Evolutionary conservation across 2,113 vertebrate genomes (phyloP), one percentile per base, ranked within the genome.

Genomic region (Pteruthius melanotis): DNA sequence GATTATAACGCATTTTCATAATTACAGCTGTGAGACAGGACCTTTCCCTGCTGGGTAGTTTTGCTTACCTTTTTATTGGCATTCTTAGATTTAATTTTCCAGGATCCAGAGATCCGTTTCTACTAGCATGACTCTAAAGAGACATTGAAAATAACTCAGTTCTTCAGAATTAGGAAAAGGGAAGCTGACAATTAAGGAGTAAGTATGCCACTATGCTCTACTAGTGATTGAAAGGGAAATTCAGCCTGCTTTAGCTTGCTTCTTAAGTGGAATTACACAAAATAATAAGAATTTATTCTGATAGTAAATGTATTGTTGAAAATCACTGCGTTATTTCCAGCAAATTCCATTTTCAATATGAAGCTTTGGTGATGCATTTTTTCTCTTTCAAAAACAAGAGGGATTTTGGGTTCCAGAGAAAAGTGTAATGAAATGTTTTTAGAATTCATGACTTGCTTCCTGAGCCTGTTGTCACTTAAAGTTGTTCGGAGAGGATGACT

Each of bases 71-170:
- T 93, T 96, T 96, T 95, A 95, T 93, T 93, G 87, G 56, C 59
- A 64, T 94, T 94, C 74, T 75, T 85, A 89, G 92, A 94, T 95
- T 91, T 94, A 83, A 97, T 97, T 95, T 96, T 94, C 77, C 45
- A 69, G 66, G 80, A 92, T 89, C 75, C 70, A 94, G 89, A 94
- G 87, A 93, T 94, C 52, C 0, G 45, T 95, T 97, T 87, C 81
- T 94, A 60, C 76, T 90, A 94, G 85, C 15, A 5, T 90, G 79
- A 80, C 92, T 90, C 91, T 87, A 20, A 96, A 94, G 72, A 78
- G 72, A 93, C 82, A 90, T 91, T 97, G 87, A 75, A 95, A 91
- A 95, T 95, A 94, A 96, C 85, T 95, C 82, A 85, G 40, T 89
- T 92, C 59, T 80, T 84, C 78, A 95, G 84, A 84, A 87, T 90